A percentile compares a stretch with the other conserved stretches of the same genome.
These are phyloP conservation scores for Tokudaia muenninki DNA, from an alignment of 2,797 vertebrate species.

Conservation along the genomic window DNA sequence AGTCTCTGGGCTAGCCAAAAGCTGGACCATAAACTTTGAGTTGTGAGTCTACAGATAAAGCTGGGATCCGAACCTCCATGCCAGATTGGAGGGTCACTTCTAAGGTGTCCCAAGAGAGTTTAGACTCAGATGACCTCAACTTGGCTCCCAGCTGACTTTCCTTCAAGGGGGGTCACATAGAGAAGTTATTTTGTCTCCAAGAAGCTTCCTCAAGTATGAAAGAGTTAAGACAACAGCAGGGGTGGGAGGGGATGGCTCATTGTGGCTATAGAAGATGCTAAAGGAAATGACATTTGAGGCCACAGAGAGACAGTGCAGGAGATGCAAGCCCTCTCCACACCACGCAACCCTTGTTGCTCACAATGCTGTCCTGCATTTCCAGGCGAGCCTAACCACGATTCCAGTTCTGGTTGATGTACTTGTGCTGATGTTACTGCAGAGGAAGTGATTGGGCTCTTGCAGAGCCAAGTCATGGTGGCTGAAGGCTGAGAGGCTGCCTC, in stretches of 20 bases:
- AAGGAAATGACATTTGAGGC: background rate
- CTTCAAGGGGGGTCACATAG: background rate
- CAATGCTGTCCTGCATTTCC: accelerated
- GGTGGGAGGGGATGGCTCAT: background rate
- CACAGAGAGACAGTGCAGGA: background rate
- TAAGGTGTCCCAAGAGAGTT: background rate
- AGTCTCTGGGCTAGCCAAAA: background rate
- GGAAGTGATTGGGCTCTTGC: background rate
- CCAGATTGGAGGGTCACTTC: background rate
- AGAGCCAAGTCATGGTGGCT: background rate
- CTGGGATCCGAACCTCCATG: background rate
- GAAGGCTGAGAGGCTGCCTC: background rate
- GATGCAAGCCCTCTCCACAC: too few species aligned
- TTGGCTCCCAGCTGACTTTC: too few species aligned
- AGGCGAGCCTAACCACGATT: background rate
- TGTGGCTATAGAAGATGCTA: background rate
- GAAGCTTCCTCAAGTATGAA: background rate
- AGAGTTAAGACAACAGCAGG: background rate
- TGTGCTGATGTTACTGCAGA: background rate
- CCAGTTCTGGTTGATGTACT: background rate
- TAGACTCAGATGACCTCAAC: background rate
- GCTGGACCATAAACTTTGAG: background rate
- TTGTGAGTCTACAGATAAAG: background rate
- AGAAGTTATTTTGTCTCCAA: background rate
- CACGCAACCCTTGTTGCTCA: background rate